A percentile compares a stretch with the other conserved stretches of the same genome.
phyloP scores from a whole-genome alignment of 2,113 vertebrate species.

The Paramisgurnus dabryanus region DNA sequence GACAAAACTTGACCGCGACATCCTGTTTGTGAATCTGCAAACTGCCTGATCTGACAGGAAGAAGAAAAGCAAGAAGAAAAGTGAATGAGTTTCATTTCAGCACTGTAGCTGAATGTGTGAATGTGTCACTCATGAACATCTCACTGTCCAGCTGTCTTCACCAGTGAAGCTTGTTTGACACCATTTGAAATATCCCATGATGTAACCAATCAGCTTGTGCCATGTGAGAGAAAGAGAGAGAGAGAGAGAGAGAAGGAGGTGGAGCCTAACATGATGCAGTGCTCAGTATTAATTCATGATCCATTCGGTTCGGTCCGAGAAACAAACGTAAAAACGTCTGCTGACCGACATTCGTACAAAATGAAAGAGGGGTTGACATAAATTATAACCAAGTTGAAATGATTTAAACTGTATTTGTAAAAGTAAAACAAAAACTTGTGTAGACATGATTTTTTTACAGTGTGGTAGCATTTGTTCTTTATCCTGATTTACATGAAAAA shows the following conservation, averaged over 20 bases:
- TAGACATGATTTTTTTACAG: no score
- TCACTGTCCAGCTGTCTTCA: neutral
- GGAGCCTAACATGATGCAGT: neutral
- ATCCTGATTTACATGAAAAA: no score
- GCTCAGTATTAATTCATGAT: neutral
- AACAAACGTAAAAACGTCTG: no score
- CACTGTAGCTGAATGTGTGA: neutral
- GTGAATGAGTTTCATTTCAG: neutral
- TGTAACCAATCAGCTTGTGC: conserved; percentile 34
- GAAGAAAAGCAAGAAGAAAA: neutral
- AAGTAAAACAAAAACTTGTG: no score
- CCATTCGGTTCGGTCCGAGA: no score
- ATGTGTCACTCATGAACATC: neutral
- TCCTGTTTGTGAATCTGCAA: conserved; percentile 42
- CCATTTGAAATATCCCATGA: neutral
- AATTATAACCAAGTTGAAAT: no score
- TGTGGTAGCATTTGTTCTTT: no score
- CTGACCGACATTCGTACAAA: no score
- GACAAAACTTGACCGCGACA: conserved; percentile 20
- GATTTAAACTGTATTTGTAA: no score
- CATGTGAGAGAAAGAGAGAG: conserved; percentile 10
- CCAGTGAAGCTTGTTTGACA: neutral
- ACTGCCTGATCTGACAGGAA: conserved; percentile 31
- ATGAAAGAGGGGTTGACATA: no score
- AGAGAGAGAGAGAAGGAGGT: neutral